Conservation (phyloP, 92 coral and sea anemone species). For the Phenganax subtilis region DNA sequence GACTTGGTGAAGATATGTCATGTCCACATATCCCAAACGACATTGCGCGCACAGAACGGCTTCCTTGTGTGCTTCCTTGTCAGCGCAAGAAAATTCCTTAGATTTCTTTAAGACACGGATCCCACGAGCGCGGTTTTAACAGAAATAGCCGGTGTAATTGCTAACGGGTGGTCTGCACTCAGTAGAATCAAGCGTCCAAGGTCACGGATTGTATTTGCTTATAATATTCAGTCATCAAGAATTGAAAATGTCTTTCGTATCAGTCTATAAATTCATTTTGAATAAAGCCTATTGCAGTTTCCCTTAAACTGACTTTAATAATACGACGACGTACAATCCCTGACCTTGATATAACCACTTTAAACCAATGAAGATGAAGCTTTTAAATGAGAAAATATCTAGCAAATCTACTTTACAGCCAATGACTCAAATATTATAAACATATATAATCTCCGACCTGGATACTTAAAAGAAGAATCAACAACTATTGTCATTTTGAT, state of each 20-base stretch:
- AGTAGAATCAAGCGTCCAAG: neutral
- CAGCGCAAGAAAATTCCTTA: no score
- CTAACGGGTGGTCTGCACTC: neutral
- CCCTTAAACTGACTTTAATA: neutral
- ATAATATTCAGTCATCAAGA: neutral
- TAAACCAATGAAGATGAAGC: no score
- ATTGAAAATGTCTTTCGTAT: neutral
- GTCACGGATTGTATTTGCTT: neutral
- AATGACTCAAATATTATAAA: neutral
- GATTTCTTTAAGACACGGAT: no score
- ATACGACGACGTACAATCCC: neutral
- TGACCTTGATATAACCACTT: no score
- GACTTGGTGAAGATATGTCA: neutral
- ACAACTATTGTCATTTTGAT: no score
- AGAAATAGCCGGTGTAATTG: neutral
- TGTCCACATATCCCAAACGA: conserved; percentile 41
- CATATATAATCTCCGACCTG: neutral
- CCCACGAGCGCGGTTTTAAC: no score
- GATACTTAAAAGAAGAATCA: neutral
- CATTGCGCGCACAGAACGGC: conserved; percentile 8
- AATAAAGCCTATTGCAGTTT: no score
- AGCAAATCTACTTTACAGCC: no score
- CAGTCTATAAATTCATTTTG: no score
- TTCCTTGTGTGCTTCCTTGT: neutral
- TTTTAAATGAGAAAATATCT: no score